phyloP scores from a whole-genome alignment of 2,113 vertebrate species.

The Aptenodytes forsteri region DNA sequence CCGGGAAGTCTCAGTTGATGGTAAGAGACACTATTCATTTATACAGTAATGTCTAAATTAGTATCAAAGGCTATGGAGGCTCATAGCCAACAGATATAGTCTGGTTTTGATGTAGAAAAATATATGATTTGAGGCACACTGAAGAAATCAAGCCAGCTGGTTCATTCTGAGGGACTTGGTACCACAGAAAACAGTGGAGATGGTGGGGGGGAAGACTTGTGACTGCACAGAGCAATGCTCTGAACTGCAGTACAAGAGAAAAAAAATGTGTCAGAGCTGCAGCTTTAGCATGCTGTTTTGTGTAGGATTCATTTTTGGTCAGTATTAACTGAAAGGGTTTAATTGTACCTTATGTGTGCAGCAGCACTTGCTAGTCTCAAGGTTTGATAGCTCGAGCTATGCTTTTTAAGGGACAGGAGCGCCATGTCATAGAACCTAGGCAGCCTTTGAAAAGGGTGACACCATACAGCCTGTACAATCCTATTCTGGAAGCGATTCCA shows the following conservation, averaged over 20 bases:
- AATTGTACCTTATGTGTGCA: rapidly evolving
- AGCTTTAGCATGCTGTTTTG: neutral
- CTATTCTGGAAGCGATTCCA: neutral
- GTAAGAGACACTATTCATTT: conserved; percentile 73
- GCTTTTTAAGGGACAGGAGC: neutral
- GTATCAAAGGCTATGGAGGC: neutral
- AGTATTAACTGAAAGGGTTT: neutral
- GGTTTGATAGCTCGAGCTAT: neutral
- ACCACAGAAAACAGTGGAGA: neutral
- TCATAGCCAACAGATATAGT: neutral
- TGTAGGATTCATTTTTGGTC: neutral
- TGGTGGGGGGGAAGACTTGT: neutral
- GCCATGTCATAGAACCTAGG: neutral
- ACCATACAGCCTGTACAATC: neutral
- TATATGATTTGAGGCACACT: neutral
- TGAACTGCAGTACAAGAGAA: neutral
- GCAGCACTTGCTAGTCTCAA: neutral
- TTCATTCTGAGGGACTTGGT: neutral
- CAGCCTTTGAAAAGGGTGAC: neutral
- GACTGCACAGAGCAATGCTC: neutral
- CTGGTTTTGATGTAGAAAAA: neutral
- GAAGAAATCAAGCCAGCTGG: neutral
- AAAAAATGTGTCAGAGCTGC: neutral
- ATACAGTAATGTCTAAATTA: neutral
- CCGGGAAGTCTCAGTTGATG: conserved; percentile 94